Percentiles rank a stretch among this genome's conserved stretches.
Conservation (phyloP, 2,888 invertebrate species). For the Tortricodes alternella region DNA sequence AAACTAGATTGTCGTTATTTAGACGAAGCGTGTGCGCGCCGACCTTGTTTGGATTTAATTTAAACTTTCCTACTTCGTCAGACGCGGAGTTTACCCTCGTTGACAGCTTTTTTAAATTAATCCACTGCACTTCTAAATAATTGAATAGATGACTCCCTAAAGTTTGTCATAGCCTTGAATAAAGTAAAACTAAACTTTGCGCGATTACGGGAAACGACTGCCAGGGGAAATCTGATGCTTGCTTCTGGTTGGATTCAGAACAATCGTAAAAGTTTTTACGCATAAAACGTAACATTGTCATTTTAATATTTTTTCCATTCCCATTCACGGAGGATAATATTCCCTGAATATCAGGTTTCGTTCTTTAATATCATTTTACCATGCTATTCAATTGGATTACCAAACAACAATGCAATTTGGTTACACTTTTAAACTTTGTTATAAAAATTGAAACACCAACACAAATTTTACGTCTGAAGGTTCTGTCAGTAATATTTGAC, state of each 20-base stretch:
- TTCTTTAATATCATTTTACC: background rate
- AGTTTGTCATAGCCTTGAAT: constrained; percentile 41
- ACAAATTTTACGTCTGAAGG: no score
- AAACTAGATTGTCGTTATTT: constrained; percentile 66
- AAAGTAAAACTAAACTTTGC: constrained; percentile 52
- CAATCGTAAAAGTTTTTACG: constrained; percentile 42
- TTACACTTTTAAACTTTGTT: background rate
- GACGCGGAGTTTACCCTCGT: constrained; percentile 45
- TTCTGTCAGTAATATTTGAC: no score
- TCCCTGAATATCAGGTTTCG: constrained; percentile 12
- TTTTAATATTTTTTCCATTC: constrained; percentile 23
- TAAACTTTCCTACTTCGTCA: constrained; percentile 69
- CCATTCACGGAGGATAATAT: constrained; percentile 10
- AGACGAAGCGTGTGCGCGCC: constrained; percentile 51
- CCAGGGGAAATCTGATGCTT: constrained; percentile 63
- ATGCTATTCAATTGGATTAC: background rate
- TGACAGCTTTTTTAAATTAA: constrained; percentile 62
- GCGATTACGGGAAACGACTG: constrained; percentile 53
- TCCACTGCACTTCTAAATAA: constrained; percentile 56
- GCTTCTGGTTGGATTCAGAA: constrained; percentile 9
- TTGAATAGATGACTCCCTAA: constrained; percentile 44
- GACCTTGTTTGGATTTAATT: constrained; percentile 66
- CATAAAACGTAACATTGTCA: constrained; percentile 29
- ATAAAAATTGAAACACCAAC: no score
- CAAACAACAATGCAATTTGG: background rate